These are phyloP conservation scores for Mobula birostris DNA, from an alignment of 2,113 vertebrate species.

Conservation along the genomic window DNA sequence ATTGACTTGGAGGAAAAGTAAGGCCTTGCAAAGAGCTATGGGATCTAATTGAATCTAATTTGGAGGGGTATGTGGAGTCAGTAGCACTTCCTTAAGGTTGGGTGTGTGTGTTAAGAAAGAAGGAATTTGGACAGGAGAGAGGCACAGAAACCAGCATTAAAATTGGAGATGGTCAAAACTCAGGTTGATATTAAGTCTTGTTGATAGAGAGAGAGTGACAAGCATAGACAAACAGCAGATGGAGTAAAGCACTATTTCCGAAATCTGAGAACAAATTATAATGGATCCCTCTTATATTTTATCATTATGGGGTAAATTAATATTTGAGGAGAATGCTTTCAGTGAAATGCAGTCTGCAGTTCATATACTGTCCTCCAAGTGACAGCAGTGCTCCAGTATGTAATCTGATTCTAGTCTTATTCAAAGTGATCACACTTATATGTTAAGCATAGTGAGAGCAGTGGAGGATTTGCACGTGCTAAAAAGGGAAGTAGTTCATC, in stretches of 20 bases:
- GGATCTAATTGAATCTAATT: background rate
- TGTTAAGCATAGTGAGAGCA: background rate
- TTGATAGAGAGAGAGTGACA: background rate
- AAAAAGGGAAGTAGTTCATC: background rate
- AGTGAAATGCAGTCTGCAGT: background rate
- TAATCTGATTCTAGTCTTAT: background rate
- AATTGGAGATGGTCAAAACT: background rate
- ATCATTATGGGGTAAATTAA: background rate
- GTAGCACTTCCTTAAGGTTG: background rate
- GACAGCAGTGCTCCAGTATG: conserved; percentile 23
- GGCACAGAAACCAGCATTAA: background rate
- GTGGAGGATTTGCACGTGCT: background rate
- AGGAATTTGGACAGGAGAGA: background rate
- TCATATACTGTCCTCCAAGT: conserved; percentile 13
- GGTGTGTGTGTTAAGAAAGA: background rate
- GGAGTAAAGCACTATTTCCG: background rate
- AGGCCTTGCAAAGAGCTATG: background rate
- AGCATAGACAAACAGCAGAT: background rate
- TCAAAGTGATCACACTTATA: background rate
- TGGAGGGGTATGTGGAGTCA: background rate
- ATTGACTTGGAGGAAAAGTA: background rate
- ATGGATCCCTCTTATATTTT: background rate
- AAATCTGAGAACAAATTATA: background rate
- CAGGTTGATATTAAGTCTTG: background rate
- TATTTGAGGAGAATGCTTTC: background rate